Base-by-base conservation (phyloP, 2,888 invertebrate genomes). In the Epirrita christyi region DNA sequence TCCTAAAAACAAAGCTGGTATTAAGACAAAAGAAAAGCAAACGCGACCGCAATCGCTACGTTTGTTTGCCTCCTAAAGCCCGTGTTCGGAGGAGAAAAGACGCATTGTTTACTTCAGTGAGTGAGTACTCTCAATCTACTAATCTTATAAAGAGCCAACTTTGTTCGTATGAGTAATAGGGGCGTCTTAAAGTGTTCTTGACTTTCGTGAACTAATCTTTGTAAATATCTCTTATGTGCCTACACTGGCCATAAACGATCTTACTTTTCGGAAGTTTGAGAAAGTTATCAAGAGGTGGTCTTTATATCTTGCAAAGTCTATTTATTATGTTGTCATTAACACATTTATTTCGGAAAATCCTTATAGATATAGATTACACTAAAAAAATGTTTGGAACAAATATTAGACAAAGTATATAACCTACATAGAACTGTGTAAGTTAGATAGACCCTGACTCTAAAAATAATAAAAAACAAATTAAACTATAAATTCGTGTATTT, bases 141-240 rank as follows among this genome's bases (percentile, higher is more conserved):
- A 67, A 67, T 67, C 65, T 67, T 67, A 65, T 65, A 65, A 66
- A 67, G 65, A 63, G 63, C 64, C 52, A 64, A 67, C 63, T 65
- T 65, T 62, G 63, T 63, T 63, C 61, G 65, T 67, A 65, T 67
- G 67, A 67, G 67, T 67, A 65, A 67, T 65, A 65, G 63, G 67
- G 65, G 65, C 67, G 59, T 40, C 65, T 65, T 66, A 65, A 63
- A 67, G 65, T 65, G 67, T 62, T 67, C 63, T 63, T 65, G 65
- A 67, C 67, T 67, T 66, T 67, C 61, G 59, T 50, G 60, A 60
- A 67, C 63, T 67, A 63, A 67, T 61, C 67, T 57, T 40, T 59
- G 55, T 61, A 47, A 58, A 59, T 62, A 58, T 55, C 54, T 61
- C 55, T 58, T 48, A 51, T 50, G 53, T 54, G 46, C 49, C 45